These are phyloP conservation scores for Bombyx mori DNA, from an alignment of 1,140 invertebrate genomes.

Conservation along the genomic window DNA sequence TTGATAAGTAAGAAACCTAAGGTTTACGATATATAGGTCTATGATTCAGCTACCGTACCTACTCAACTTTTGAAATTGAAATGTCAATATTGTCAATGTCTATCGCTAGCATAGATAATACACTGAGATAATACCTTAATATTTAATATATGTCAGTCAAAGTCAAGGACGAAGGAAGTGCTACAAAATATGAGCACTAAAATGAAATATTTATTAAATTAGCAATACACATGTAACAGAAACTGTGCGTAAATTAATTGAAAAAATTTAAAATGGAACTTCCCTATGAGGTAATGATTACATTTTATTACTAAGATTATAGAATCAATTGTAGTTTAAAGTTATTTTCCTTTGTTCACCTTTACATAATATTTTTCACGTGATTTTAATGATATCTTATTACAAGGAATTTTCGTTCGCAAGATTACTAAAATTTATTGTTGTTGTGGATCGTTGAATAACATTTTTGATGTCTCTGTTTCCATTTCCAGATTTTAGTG, in stretches of 20 bases:
- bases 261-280: conserved; percentile 25
- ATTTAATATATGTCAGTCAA: too few relatives aligned
- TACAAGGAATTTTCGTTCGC: not conserved
- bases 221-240: not conserved
- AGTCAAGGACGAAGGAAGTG: conserved; percentile 1
- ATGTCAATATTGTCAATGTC: too few relatives aligned
- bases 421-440: not conserved
- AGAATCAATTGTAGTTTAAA: conserved; percentile 6
- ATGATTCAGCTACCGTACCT: too few relatives aligned
- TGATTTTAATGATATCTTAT: conserved; percentile 30
- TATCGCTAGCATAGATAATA: too few relatives aligned
- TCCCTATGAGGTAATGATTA: conserved; percentile 46
- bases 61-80: too few relatives aligned
- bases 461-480: not conserved
- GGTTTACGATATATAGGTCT: too few relatives aligned
- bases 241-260: not conserved
- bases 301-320: not conserved
- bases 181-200: not conserved
- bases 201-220: conserved; percentile 1
- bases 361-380: conserved; percentile 46
- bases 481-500: conserved; percentile 71
- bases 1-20: too few relatives aligned
- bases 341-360: conserved; percentile 41
- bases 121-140: too few relatives aligned
- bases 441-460: not conserved